A percentile compares a stretch with the other conserved stretches of the same genome.
Evolutionary conservation across 2,888 invertebrate species (phyloP).

Genomic region (Athrips mouffetella): DNA sequence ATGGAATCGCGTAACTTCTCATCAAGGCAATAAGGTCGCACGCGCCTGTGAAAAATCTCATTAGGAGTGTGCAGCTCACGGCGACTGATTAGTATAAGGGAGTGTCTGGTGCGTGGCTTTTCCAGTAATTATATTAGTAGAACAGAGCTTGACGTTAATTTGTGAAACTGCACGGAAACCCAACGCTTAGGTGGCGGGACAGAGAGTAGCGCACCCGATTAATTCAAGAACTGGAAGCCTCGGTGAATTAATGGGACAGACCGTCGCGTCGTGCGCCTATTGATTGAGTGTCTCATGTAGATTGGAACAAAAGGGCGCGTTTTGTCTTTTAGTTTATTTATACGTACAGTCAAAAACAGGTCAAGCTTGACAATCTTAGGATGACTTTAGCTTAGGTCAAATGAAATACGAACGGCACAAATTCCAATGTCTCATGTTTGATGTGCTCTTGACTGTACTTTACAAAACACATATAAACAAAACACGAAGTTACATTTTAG

Average conservation of each 20-base stretch:
- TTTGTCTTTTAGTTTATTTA: too few relatives aligned
- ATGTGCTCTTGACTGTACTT: too few relatives aligned
- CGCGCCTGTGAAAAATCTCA: constrained; percentile 18
- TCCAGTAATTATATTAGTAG: constrained; percentile 51
- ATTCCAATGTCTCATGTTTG: too few relatives aligned
- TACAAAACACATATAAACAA: too few relatives aligned
- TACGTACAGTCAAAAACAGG: too few relatives aligned
- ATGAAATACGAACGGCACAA: too few relatives aligned
- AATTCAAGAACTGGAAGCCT: constrained; percentile 66
- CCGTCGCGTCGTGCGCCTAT: constrained; percentile 49
- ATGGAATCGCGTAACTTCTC: constrained; percentile 11
- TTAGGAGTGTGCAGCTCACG: constrained; percentile 2
- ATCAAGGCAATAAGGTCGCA: constrained; percentile 17
- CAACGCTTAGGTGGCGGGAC: constrained; percentile 51
- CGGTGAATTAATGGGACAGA: constrained; percentile 56
- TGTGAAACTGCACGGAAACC: constrained; percentile 67
- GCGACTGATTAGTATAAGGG: constrained; percentile 14
- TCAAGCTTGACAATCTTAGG: too few relatives aligned
- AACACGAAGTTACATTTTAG: too few relatives aligned
- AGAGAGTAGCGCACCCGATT: constrained; percentile 54
- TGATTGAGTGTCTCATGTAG: constrained; percentile 46
- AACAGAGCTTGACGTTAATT: constrained; percentile 60
- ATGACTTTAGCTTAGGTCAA: too few relatives aligned
- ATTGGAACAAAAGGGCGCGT: too few relatives aligned
- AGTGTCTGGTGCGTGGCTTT: constrained; percentile 26